Percentiles rank a stretch among this genome's conserved stretches.
Evolutionary conservation across 2,113 vertebrate genomes (phyloP).

Genomic region (Chelonoidis abingdonii): DNA sequence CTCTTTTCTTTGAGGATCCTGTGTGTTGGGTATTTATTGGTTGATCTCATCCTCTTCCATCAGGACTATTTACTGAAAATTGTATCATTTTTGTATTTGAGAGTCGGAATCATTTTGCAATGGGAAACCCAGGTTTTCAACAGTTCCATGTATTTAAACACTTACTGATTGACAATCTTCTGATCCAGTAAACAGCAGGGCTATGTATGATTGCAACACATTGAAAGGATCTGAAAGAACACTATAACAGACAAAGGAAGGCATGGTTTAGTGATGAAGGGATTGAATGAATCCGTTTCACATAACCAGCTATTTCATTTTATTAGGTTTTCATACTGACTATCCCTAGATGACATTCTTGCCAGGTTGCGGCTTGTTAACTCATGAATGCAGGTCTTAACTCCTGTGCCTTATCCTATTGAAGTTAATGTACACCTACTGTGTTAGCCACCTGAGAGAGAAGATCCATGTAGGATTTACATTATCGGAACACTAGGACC

Average conservation of each 20-base stretch:
- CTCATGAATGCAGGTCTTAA: neutral
- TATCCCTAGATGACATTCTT: neutral
- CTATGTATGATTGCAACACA: too few species aligned
- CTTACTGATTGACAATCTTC: neutral
- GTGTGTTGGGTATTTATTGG: neutral
- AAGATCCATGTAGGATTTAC: neutral
- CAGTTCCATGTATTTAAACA: neutral
- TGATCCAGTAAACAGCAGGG: neutral
- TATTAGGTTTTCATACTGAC: neutral
- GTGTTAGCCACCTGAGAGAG: neutral
- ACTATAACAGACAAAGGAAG: neutral
- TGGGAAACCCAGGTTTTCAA: neutral
- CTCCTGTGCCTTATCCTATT: neutral
- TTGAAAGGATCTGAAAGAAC: too few species aligned
- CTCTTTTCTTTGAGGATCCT: neutral
- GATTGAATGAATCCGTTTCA: neutral
- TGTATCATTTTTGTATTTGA: neutral
- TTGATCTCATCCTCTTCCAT: neutral
- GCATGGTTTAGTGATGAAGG: neutral
- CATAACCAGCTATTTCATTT: neutral
- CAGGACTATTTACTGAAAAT: neutral
- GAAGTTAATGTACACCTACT: neutral
- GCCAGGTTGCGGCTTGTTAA: neutral
- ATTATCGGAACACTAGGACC: neutral
- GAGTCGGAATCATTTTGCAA: neutral